Evolutionary conservation across 2,113 vertebrate species (phyloP).

Genomic region (Marmota flaviventris): DNA sequence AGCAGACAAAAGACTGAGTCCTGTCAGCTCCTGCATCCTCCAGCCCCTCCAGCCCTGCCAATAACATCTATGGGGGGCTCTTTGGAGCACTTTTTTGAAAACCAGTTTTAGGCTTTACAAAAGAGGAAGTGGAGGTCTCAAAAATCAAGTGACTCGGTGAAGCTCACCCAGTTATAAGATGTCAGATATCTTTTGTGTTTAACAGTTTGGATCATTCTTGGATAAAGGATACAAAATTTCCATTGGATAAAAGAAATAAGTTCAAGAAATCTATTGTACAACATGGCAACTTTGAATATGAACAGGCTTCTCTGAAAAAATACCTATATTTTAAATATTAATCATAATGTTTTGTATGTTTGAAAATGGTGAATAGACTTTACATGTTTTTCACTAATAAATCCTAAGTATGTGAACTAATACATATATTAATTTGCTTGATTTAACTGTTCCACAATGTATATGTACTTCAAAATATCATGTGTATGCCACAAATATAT

Average conservation of each 20-base stretch:
- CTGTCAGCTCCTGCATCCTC: too few relatives aligned
- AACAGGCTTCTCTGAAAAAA: neutral
- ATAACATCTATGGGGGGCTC: neutral
- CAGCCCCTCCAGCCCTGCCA: rapidly evolving
- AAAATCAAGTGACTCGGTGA: neutral
- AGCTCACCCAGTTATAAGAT: neutral
- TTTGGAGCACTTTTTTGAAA: neutral
- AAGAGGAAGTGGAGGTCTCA: neutral
- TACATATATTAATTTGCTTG: neutral
- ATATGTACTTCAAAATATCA: neutral
- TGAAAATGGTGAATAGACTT: neutral
- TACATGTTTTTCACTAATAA: neutral
- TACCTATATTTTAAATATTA: neutral
- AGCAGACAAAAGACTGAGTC: neutral
- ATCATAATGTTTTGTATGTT: neutral
- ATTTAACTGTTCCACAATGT: neutral
- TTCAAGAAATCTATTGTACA: neutral
- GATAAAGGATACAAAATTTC: neutral
- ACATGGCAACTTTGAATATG: neutral
- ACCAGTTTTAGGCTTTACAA: neutral
- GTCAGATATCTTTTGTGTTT: neutral
- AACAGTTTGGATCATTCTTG: neutral
- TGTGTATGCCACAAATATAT: neutral
- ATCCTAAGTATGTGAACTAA: neutral
- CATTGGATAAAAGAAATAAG: neutral